phyloP scores from a whole-genome alignment of 2,113 vertebrate species.

The Alces alces region DNA sequence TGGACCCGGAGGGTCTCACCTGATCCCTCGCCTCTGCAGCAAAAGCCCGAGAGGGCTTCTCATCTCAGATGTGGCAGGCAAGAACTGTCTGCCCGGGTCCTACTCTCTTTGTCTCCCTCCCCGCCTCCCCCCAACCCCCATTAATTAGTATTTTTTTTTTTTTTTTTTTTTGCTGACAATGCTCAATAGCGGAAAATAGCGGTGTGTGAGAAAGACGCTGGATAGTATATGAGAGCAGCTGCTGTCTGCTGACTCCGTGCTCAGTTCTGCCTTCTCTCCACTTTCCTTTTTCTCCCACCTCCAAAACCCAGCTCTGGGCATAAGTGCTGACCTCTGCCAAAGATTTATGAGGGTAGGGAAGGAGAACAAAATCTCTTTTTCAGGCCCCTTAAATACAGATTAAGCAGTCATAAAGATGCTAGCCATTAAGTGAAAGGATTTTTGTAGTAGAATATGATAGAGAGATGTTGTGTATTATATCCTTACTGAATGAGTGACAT shows the following conservation, averaged over 20 bases:
- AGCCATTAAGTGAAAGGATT: constrained; percentile 50
- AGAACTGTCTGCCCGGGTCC: constrained; percentile 1
- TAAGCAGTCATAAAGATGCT: constrained; percentile 42
- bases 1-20: constrained; percentile 52
- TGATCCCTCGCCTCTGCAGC: constrained; percentile 21
- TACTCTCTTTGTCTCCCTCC: constrained; percentile 7
- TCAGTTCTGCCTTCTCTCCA: not conserved
- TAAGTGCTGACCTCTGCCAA: constrained; percentile 44
- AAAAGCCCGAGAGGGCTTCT: constrained; percentile 8
- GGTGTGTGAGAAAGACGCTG: constrained; percentile 36
- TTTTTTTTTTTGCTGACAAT: constrained; percentile 56
- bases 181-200: constrained; percentile 53
- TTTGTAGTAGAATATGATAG: constrained; percentile 35
- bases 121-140: not conserved
- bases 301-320: not conserved
- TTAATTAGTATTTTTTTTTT: constrained; percentile 22
- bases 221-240: constrained; percentile 11
- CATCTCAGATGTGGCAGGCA: constrained; percentile 23
- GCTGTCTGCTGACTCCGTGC: constrained; percentile 57
- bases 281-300: not conserved
- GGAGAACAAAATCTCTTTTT: constrained; percentile 45
- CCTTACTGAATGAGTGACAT: not conserved
- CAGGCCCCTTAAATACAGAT: constrained; percentile 28
- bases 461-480: constrained; percentile 38
- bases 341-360: constrained; percentile 30